phyloP scores from a whole-genome alignment of 1,140 invertebrate genomes.

The Macrotrachela quadricornifera region DNA sequence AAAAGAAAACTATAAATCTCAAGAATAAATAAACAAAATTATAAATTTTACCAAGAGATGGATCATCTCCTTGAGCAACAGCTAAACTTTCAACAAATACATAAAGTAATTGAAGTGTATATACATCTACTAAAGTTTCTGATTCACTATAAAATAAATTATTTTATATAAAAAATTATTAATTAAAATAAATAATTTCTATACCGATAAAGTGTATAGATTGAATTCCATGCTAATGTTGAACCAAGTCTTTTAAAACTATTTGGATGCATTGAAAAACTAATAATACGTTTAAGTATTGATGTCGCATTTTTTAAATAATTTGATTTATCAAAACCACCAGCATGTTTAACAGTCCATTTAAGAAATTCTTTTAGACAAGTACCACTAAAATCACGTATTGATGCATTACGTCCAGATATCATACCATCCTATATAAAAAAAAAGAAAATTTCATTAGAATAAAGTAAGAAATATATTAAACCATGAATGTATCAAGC shows the following conservation, averaged over 20 bases:
- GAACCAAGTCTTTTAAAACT: conserved; percentile 41
- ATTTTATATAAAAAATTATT: no score
- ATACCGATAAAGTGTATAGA: conserved; percentile 41
- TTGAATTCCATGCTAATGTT: conserved; percentile 45
- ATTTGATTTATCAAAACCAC: background rate
- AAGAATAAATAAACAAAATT: no score
- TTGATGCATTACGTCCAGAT: conserved; percentile 27
- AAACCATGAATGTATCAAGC: conserved; percentile 40
- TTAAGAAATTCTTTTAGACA: conserved; percentile 43
- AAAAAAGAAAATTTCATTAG: conserved; percentile 40
- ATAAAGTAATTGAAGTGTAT: conserved; percentile 42
- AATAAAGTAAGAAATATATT: conserved; percentile 37
- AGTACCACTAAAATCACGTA: conserved; percentile 42
- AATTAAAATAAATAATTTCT: no score
- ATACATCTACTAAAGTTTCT: conserved; percentile 35
- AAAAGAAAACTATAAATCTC: background rate
- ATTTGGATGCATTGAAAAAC: conserved; percentile 42
- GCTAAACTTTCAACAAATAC: conserved; percentile 40
- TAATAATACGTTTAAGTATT: conserved; percentile 39
- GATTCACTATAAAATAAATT: conserved; percentile 14
- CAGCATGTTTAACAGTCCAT: conserved; percentile 42
- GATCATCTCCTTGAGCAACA: conserved; percentile 29
- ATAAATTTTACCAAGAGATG: no score
- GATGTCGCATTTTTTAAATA: conserved; percentile 17
- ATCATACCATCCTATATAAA: no score